Base-by-base conservation (phyloP, 2,888 invertebrate genomes). In the Acrobeloides nanus region DNA sequence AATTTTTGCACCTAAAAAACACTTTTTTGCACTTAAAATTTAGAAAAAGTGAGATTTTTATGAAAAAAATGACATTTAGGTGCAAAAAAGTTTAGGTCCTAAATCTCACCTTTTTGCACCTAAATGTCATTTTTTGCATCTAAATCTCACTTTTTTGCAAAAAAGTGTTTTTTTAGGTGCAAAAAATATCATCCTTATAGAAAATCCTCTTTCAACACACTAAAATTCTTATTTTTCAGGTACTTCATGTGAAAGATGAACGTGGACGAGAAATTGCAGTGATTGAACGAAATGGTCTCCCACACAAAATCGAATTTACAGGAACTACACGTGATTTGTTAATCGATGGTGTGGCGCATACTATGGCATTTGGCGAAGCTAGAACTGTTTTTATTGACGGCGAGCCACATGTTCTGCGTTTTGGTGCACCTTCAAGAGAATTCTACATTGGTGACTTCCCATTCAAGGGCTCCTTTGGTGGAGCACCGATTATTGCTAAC, bases 361-460 rank as follows among this genome's bases (percentile, higher is more conserved):
- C 51, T 25, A 33, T 73, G 31, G 51, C 49, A 6, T 73, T 73
- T 49, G 68, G 65, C 12, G 68, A 68, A 32, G 45, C 39, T 20
- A 64, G 61, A 20, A 47, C 47, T 12, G 53, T 75, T n/a, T 47
- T 50, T n/a, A 74, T 77, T 38, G 73, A 77, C 44, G 76, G 75
- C 39, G 65, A 67, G 41, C 57, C 66, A 29, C 76, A 77, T 57
- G 82, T 84, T 53, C 84, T 93, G 29, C 82, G 85, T 61, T 84
- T 92, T 60, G 93, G 93, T 15, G 87, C 87, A 10, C 59, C 59
- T 12, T 88, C 89, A 0, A 81, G 89, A 44, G 92, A 93, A 71
- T 77, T 95, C 27, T 87, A 84, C 66, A 83, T 97, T 38, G 87
- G 95, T 73, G 85, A 85, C 7, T 80, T 83, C 52, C 86, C 87